Evolutionary conservation across 2,888 invertebrate species (phyloP).

Genomic region (Lasioglossum vierecki): DNA sequence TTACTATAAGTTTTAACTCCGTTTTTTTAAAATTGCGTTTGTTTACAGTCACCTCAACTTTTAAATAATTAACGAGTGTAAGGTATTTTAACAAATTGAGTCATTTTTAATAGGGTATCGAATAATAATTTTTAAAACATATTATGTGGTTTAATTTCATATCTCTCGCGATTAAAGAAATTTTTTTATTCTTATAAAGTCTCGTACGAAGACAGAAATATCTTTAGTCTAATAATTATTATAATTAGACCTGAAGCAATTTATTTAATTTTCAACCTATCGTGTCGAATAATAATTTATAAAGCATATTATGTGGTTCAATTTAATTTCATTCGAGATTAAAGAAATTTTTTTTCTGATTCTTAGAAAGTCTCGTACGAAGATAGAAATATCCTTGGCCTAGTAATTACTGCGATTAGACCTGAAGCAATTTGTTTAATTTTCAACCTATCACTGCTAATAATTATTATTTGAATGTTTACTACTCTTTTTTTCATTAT

Average conservation of each 20-base stretch:
- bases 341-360: background rate
- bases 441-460: background rate
- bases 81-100: background rate
- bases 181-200: background rate
- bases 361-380: background rate
- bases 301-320: background rate
- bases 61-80: background rate
- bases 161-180: background rate
- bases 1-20: background rate
- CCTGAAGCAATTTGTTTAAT: background rate
- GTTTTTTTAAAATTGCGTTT: background rate
- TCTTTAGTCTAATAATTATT: background rate
- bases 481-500: background rate
- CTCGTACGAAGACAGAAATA: background rate
- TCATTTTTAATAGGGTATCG: background rate
- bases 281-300: background rate
- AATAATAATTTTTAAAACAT: background rate
- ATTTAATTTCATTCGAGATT: too few relatives aligned
- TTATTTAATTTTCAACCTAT: background rate
- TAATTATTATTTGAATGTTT: conserved; percentile 9
- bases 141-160: background rate
- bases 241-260: background rate
- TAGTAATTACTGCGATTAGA: background rate
- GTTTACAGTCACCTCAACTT: background rate
- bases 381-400: background rate